Percentiles rank a stretch among this genome's conserved stretches.
phyloP scores from a whole-genome alignment of 2,888 invertebrate genomes.

The Euplagia quadripunctaria region DNA sequence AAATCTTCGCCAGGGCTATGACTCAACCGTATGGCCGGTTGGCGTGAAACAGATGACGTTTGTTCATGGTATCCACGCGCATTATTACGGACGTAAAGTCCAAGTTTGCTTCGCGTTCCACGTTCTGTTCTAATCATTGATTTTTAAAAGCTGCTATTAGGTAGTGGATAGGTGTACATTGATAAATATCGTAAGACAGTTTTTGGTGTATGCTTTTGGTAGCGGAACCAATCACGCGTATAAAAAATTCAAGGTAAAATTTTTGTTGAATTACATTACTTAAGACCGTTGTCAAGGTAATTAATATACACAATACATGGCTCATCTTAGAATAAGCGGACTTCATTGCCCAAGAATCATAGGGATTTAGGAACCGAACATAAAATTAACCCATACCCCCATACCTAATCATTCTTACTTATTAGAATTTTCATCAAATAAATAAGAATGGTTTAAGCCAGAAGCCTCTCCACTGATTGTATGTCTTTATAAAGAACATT shows the following conservation, averaged over 20 bases:
- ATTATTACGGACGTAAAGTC: constrained; percentile 49
- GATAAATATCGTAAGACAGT: neutral
- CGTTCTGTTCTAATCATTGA: constrained; percentile 57
- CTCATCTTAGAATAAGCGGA: neutral
- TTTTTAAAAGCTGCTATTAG: constrained; percentile 57
- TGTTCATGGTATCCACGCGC: constrained; percentile 23
- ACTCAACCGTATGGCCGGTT: constrained; percentile 67
- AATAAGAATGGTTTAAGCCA: too few species aligned
- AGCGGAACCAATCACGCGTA: neutral
- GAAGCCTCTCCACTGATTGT: too few species aligned
- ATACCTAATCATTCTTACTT: too few species aligned
- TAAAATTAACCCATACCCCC: too few species aligned
- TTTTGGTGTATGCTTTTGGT: neutral
- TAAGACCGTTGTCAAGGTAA: neutral
- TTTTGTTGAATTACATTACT: neutral
- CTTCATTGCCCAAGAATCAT: neutral
- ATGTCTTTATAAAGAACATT: too few species aligned
- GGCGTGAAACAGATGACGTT: constrained; percentile 66
- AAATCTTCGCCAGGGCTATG: constrained; percentile 73
- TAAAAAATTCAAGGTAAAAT: neutral
- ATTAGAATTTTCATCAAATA: too few species aligned
- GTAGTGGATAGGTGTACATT: constrained; percentile 35
- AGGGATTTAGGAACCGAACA: neutral
- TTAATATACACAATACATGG: neutral
- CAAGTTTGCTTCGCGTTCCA: constrained; percentile 61